A percentile compares a stretch with the other conserved stretches of the same genome.
Evolutionary conservation across 2,888 invertebrate genomes (phyloP).

Genomic region (Heliconius hortense): DNA sequence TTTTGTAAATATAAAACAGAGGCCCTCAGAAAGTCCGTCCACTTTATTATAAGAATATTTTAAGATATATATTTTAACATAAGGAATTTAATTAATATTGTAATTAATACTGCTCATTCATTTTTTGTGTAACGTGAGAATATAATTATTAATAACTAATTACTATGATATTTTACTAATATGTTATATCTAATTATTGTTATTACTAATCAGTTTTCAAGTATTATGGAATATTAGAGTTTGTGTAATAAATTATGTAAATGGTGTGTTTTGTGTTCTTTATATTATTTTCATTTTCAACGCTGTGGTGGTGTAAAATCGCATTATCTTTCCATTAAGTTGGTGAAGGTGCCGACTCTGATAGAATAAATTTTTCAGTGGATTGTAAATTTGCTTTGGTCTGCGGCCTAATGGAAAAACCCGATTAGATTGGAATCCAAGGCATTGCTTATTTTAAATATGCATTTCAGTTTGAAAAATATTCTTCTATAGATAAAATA

Average conservation of each 20-base stretch:
- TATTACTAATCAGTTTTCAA: not conserved
- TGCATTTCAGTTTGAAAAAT: not conserved
- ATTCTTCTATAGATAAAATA: not conserved
- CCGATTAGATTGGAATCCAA: slow-evolving; percentile 5
- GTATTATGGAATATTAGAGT: not conserved
- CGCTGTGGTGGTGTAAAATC: not conserved
- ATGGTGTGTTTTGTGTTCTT: not conserved
- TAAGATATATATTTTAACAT: slow-evolving; percentile 4
- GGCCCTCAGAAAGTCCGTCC: slow-evolving; percentile 73
- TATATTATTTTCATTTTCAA: not conserved
- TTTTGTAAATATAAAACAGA: slow-evolving; percentile 50
- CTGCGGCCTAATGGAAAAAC: slow-evolving; percentile 12
- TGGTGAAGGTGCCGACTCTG: slow-evolving; percentile 1
- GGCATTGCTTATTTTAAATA: slow-evolving; percentile 29
- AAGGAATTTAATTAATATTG: slow-evolving; percentile 9
- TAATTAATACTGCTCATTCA: slow-evolving; percentile 18
- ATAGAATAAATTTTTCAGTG: slow-evolving; percentile 7
- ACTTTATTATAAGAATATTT: slow-evolving; percentile 46
- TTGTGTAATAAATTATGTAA: slow-evolving; percentile 6
- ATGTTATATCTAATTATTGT: not conserved
- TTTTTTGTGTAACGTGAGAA: not conserved
- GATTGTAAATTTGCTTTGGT: slow-evolving; percentile 15
- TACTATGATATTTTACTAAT: slow-evolving; percentile 6
- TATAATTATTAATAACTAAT: not conserved
- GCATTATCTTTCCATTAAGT: slow-evolving; percentile 7